Base-by-base conservation (phyloP, 2,888 invertebrate genomes). In the Coelinius sp. region DNA sequence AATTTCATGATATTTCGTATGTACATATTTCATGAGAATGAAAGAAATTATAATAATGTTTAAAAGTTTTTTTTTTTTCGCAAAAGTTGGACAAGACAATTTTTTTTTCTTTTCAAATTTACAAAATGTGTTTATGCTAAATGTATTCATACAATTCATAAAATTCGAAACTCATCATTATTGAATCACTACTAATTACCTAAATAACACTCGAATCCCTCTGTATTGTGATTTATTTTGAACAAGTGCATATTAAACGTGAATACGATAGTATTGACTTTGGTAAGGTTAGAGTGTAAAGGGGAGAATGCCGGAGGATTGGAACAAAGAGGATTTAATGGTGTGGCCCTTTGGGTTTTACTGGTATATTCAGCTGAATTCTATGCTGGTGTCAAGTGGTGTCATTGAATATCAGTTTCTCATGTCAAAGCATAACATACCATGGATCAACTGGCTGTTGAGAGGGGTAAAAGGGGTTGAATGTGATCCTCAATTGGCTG, bases 321-420 rank as follows among this genome's bases (percentile, higher is more conserved):
- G 46, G 46, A 8, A 20, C 59, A 31, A 17, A 17, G 17, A 22
- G 59, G 35, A 59, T 31, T 59, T 10, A 25, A 35, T 59, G 31
- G 20, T n/a, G 20, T n/a, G 20, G n/a, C 22, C 41, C 38, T 38
- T 17, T 35, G 22, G 63, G 74, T 75, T 79, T 79, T 77, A 62
- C 46, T 31, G 59, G 12, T 31, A 10, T 64, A 77, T 79, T 78
- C 74, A 69, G 71, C 73, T 68, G 75, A 79, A 81, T 79, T 79
- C 73, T 76, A 74, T 74, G 59, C 52, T 70, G 77, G 81, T 81
- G 81, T 83, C 82, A 80, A 82, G 80, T 83, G 73, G 73, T 79
- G 80, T 79, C 80, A 77, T 79, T 78, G 79, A 79, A 80, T 79
- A 75, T 73, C 74, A 79, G 81, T 80, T 79, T 83, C 82, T 75